Evolutionary conservation across 2,888 invertebrate species (phyloP), one percentile per base, ranked within the genome.

Genomic region (Serripes groenlandicus): DNA sequence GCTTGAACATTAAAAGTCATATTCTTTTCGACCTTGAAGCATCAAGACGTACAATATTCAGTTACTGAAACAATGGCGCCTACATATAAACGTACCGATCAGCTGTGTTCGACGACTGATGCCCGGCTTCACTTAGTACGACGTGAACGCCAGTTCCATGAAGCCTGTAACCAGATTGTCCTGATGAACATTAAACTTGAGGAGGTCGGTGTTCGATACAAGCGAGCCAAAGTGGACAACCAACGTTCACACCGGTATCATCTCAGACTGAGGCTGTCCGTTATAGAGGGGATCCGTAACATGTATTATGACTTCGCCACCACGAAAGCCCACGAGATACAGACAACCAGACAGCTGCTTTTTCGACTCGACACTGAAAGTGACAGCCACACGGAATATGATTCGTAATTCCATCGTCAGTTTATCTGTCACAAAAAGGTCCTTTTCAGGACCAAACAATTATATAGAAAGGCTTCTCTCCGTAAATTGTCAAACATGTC

Each of bases 81-180:
- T 5, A 71, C 28, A 26, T 58, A 9, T 23, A 35, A 35, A 56
- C n/a, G 35, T 58, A n/a, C 32, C 23, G 23, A 34, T 52, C 56
- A 37, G 23, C 34, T 28, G 26, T 7, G 5, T 23, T 9, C 49
- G 2, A 18, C 32, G 42, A 49, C 71, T 72, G 75, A 78, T 23
- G n/a, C 68, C 52, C 69, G 60, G 73, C 73, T 42, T 54, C 60
- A 62, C 49, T 58, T 85, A 21, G 30, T 68, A 26, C 58, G 60
- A 15, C 75, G 69, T 11, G 78, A 85, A 69, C 52, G 42, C 5
- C 80, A 79, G 54, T 87, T 85, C 68, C 78, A 72, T 21, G 70
- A 75, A 75, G 88, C 91, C 1, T 91, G 92, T 72, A 87, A 89
- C 56, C 92, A 92, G 84, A 91, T 92, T 34, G 79, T 89, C 1